A percentile compares a stretch with the other conserved stretches of the same genome.
Conservation (phyloP, 2,888 invertebrate genomes). For the Bembecia ichneumoniformis region DNA sequence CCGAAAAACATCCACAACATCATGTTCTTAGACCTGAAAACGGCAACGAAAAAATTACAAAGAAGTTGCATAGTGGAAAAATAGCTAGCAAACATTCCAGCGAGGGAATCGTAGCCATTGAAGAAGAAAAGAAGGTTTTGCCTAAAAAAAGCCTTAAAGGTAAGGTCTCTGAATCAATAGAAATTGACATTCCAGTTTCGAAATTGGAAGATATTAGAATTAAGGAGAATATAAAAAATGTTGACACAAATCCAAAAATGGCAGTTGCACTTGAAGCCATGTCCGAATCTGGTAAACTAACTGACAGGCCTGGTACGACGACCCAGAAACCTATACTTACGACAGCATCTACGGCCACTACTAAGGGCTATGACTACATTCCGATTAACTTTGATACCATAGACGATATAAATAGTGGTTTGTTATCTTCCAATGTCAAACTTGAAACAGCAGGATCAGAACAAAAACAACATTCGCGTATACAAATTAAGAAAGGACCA, state of each 20-base stretch:
- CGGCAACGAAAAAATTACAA: slow-evolving; percentile 56
- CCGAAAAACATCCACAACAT: slow-evolving; percentile 59
- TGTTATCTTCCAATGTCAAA: slow-evolving; percentile 64
- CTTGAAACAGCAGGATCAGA: slow-evolving; percentile 77
- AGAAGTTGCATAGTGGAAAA: slow-evolving; percentile 50
- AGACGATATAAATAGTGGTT: slow-evolving; percentile 60
- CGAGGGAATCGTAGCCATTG: slow-evolving; percentile 62
- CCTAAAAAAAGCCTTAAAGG: slow-evolving; percentile 50
- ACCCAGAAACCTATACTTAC: slow-evolving; percentile 72
- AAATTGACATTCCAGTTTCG: slow-evolving; percentile 61
- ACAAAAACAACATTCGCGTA: slow-evolving; percentile 78
- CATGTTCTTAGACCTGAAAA: slow-evolving; percentile 48
- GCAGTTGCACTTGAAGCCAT: slow-evolving; percentile 58
- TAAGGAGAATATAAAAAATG: slow-evolving; percentile 62
- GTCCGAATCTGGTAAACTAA: slow-evolving; percentile 62
- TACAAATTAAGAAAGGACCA: slow-evolving; percentile 89
- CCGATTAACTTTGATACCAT: slow-evolving; percentile 66
- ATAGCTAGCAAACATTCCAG: slow-evolving; percentile 34
- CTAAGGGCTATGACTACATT: slow-evolving; percentile 54
- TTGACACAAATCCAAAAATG: slow-evolving; percentile 56
- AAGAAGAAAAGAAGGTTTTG: slow-evolving; percentile 54
- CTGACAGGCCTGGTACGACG: slow-evolving; percentile 51
- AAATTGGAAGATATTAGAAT: slow-evolving; percentile 64
- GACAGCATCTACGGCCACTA: slow-evolving; percentile 51
- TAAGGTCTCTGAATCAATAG: slow-evolving; percentile 53